Evolutionary conservation across 2,797 vertebrate genomes (phyloP).

Genomic region (Coracias cyanogaster): DNA sequence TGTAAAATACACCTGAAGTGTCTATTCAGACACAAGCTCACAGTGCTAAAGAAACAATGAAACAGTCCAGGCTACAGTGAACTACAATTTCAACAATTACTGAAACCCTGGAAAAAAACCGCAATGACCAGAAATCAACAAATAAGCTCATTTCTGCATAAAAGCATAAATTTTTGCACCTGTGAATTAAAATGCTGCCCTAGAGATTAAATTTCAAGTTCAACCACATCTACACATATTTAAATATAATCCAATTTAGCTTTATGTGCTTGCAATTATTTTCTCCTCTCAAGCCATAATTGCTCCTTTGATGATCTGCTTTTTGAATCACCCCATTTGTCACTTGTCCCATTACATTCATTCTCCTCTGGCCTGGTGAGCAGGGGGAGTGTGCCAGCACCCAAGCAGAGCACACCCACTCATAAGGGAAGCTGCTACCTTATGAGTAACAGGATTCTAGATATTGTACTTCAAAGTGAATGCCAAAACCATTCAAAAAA

Average conservation of each 20-base stretch:
- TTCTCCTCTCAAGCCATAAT: background rate
- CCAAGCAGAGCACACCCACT: background rate
- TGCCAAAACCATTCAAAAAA: background rate
- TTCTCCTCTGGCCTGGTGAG: background rate
- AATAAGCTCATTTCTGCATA: slow-evolving; percentile 25
- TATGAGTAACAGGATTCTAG: background rate
- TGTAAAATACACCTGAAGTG: background rate
- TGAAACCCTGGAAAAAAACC: background rate
- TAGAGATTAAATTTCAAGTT: slow-evolving; percentile 12
- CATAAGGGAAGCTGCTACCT: background rate
- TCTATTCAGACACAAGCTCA: background rate
- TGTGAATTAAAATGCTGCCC: slow-evolving; percentile 14
- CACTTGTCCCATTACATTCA: background rate
- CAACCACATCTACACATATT: slow-evolving; percentile 29
- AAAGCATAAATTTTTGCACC: background rate
- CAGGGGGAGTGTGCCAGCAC: background rate
- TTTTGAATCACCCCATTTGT: background rate
- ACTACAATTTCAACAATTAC: background rate
- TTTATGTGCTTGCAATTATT: slow-evolving; percentile 2
- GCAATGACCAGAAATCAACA: background rate
- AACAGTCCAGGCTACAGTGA: background rate
- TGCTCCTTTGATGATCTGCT: background rate
- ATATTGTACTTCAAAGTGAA: background rate
- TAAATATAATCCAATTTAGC: slow-evolving; percentile 30
- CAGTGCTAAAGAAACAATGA: background rate